phyloP scores from a whole-genome alignment of 2,797 vertebrate species.

The Nyctibius grandis region DNA sequence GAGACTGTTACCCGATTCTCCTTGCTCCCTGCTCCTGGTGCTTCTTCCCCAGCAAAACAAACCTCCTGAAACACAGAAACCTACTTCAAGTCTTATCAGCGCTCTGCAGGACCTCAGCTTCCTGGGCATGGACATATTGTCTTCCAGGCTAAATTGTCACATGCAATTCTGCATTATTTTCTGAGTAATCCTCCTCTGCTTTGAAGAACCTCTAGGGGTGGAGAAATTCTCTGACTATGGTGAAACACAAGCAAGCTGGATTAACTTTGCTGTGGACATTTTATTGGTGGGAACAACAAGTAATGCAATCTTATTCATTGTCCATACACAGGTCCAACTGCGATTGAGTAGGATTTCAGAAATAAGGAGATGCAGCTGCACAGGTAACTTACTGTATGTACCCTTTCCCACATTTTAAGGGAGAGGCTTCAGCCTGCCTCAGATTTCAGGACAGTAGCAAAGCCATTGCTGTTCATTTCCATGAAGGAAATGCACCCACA shows the following conservation, averaged over 20 bases:
- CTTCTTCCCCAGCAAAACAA: not conserved
- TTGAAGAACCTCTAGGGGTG: not conserved
- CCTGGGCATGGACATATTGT: accelerated
- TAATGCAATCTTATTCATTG: not conserved
- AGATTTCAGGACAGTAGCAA: not conserved
- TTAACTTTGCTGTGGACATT: not conserved
- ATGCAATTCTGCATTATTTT: not conserved
- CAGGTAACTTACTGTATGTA: not conserved
- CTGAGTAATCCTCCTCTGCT: not conserved
- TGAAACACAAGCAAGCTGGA: not conserved
- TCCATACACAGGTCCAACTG: not conserved
- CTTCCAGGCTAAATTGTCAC: not conserved
- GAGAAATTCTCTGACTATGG: not conserved
- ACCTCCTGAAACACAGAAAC: not conserved
- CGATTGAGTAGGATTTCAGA: not conserved
- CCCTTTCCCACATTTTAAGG: not conserved
- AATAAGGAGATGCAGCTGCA: not conserved
- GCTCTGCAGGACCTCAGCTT: not conserved
- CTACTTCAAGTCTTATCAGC: not conserved
- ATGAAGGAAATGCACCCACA: not conserved
- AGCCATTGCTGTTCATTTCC: not conserved
- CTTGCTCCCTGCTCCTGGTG: not conserved
- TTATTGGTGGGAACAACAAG: not conserved
- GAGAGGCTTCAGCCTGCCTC: not conserved
- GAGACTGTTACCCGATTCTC: not conserved